phyloP scores from a whole-genome alignment of 2,797 vertebrate genomes.

The Sebastes steindachneri region DNA sequence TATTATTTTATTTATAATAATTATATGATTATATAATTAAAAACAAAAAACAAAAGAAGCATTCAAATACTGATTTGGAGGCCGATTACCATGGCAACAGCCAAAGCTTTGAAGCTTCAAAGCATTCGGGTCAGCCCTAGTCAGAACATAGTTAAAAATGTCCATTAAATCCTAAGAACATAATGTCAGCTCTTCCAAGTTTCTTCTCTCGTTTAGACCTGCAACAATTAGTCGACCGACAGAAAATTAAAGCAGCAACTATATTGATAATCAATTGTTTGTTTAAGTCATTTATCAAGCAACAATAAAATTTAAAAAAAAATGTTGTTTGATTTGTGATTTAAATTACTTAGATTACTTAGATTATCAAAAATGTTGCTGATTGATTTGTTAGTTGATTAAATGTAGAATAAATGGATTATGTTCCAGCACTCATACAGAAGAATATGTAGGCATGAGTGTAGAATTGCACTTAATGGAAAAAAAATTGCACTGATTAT shows the following conservation, averaged over 20 bases:
- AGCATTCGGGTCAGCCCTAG: too few species aligned
- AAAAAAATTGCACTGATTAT: neutral
- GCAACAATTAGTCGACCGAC: too few species aligned
- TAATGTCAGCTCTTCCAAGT: too few species aligned
- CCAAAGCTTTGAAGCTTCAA: rapidly evolving
- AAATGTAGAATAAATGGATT: neutral
- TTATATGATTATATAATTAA: too few species aligned
- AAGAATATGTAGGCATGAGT: neutral
- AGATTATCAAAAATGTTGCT: neutral
- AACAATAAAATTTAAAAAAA: too few species aligned
- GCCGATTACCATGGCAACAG: too few species aligned
- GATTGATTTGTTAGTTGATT: neutral
- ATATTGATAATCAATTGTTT: neutral
- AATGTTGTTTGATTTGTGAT: neutral
- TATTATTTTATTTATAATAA: too few species aligned
- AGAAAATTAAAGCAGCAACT: neutral
- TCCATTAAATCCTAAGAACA: too few species aligned
- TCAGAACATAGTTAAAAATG: too few species aligned
- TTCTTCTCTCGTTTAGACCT: too few species aligned
- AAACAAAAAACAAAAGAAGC: too few species aligned
- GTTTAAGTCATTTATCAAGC: neutral
- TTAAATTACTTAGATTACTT: neutral
- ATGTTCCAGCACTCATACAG: neutral
- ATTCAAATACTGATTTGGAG: too few species aligned
- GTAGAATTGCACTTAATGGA: neutral